Percentiles rank a stretch among this genome's conserved stretches.
Conservation (phyloP, 2,888 invertebrate species). For the Caenorhabditis virilis region DNA sequence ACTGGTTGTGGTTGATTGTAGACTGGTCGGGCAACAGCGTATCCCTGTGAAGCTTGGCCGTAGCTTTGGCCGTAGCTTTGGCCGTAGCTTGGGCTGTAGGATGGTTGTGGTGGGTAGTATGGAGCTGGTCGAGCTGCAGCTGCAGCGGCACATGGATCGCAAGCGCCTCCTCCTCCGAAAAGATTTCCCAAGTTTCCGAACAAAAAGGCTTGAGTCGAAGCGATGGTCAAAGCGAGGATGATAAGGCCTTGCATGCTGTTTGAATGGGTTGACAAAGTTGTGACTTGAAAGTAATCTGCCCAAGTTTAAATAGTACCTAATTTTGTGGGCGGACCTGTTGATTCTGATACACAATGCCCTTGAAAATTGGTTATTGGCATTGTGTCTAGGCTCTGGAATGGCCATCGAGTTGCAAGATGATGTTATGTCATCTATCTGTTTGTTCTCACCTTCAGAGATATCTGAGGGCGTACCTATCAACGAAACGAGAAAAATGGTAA, state of each 20-base stretch:
- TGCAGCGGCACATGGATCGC: slow-evolving; percentile 33
- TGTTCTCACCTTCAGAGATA: too few relatives aligned
- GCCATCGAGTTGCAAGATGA: too few relatives aligned
- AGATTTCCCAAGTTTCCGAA: slow-evolving; percentile 24
- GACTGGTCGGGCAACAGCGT: too few relatives aligned
- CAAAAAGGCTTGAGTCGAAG: slow-evolving; percentile 36
- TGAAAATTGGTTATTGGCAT: too few relatives aligned
- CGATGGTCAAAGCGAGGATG: slow-evolving; percentile 21
- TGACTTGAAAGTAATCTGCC: too few relatives aligned
- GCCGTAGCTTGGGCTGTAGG: too few relatives aligned
- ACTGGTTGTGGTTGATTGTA: slow-evolving; percentile 24
- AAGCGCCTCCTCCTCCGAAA: slow-evolving; percentile 35
- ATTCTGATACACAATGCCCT: slow-evolving; percentile 12
- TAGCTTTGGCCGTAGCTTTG: background rate
- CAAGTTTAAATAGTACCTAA: slow-evolving; percentile 9
- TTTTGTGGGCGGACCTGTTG: background rate
- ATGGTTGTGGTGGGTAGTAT: slow-evolving; percentile 22
- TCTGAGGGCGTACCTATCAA: too few relatives aligned
- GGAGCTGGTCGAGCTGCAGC: slow-evolving; percentile 23
- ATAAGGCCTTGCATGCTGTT: slow-evolving; percentile 21
- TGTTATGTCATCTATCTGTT: too few relatives aligned
- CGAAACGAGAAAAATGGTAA: too few relatives aligned
- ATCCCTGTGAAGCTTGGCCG: background rate
- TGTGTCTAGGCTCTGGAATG: too few relatives aligned
- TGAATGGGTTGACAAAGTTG: too few relatives aligned